Percentiles rank a stretch among this genome's conserved stretches.
phyloP scores from a whole-genome alignment of 2,888 invertebrate species.

The Sphaerophoria taeniata region DNA sequence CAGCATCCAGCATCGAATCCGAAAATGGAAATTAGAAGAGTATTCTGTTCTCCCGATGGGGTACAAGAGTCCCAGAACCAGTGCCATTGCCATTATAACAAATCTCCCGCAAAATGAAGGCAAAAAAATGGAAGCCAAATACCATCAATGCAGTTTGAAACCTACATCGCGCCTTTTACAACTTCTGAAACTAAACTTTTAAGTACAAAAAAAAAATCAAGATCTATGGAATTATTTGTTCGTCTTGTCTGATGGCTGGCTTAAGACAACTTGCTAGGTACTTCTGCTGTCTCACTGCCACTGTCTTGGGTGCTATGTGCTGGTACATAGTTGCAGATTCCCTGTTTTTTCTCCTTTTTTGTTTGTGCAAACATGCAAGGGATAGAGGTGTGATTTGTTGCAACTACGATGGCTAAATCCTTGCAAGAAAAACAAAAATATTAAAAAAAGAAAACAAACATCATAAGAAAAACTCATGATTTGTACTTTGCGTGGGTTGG shows the following conservation, averaged over 20 bases:
- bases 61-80: background rate
- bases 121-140: constrained; percentile 11
- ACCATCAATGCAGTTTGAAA: constrained; percentile 27
- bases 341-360: background rate
- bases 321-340: constrained; percentile 45
- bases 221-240: constrained; percentile 73
- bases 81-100: too few species aligned
- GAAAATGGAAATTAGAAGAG: constrained; percentile 74
- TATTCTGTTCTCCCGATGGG: constrained; percentile 14
- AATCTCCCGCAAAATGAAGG: background rate
- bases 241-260: constrained; percentile 66
- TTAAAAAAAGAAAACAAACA: background rate
- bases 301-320: constrained; percentile 48
- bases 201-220: background rate
- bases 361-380: constrained; percentile 36
- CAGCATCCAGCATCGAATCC: constrained; percentile 53
- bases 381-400: constrained; percentile 72
- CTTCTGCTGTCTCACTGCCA: constrained; percentile 31
- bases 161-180: constrained; percentile 39
- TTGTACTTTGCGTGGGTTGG: constrained; percentile 71
- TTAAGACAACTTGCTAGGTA: constrained; percentile 31
- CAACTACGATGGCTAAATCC: constrained; percentile 68
- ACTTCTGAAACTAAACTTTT: constrained; percentile 33
- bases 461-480: constrained; percentile 58
- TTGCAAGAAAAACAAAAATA: constrained; percentile 14